Evolutionary conservation across 2,797 vertebrate genomes (phyloP).

Genomic region (Australoheros facetus): DNA sequence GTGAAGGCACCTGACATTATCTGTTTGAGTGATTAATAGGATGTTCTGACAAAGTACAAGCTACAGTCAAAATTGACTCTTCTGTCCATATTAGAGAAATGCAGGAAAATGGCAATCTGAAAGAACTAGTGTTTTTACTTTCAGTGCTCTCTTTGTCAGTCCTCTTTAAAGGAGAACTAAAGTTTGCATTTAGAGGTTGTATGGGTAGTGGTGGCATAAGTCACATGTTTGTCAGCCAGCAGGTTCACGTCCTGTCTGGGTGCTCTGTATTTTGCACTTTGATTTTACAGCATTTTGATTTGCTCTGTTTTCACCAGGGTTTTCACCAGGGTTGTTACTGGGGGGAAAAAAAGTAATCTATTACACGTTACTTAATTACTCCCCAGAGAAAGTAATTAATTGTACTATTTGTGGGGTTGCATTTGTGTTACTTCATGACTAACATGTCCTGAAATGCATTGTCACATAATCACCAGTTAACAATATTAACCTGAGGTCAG

Average conservation of each 20-base stretch:
- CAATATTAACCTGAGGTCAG: not conserved
- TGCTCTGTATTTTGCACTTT: too few species aligned
- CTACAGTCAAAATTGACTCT: not conserved
- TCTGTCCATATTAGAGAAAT: not conserved
- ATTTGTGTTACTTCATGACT: not conserved
- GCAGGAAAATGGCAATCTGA: not conserved
- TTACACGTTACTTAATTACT: too few species aligned
- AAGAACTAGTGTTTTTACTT: not conserved
- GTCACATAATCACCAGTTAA: not conserved
- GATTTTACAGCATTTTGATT: too few species aligned
- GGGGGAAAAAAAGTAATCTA: too few species aligned
- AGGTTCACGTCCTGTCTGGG: not conserved
- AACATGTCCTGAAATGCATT: not conserved
- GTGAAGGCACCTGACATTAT: not conserved
- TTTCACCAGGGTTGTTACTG: not conserved
- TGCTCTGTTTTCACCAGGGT: not conserved
- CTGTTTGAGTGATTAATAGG: slow-evolving; percentile 12
- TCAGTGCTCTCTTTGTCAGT: not conserved
- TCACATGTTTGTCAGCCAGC: not conserved
- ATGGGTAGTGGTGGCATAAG: not conserved
- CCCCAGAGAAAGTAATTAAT: too few species aligned
- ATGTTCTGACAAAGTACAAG: not conserved
- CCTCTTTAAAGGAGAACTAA: not conserved
- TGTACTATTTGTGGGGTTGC: not conserved
- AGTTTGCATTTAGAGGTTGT: not conserved